Conservation (phyloP, 2,797 vertebrate genomes). For the Prunella strophiata region DNA sequence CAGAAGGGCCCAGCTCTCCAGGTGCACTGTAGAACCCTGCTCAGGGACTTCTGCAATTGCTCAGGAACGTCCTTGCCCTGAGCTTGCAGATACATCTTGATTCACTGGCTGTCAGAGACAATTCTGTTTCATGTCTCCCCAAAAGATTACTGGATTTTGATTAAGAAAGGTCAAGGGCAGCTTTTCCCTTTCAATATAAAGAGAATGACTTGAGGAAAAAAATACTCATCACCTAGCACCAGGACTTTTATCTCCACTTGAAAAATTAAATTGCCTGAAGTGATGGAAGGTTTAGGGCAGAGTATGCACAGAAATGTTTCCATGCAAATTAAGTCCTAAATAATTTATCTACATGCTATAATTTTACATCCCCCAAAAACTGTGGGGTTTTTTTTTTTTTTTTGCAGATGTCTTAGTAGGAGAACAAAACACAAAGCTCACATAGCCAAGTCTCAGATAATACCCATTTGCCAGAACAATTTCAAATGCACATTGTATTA, state of each 20-base stretch:
- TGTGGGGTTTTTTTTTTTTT: background rate
- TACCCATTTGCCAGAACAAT: background rate
- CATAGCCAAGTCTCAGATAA: background rate
- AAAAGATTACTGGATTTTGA: slow-evolving; percentile 58
- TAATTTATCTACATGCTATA: background rate
- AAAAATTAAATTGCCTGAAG: slow-evolving; percentile 24
- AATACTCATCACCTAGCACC: slow-evolving; percentile 4
- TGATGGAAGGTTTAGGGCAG: background rate
- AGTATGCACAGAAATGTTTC: background rate
- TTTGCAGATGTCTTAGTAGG: background rate
- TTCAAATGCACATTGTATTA: slow-evolving; percentile 17
- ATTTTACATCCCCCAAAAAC: background rate
- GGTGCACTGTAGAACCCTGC: background rate
- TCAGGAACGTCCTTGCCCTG: background rate
- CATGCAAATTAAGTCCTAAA: background rate
- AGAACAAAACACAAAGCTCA: background rate
- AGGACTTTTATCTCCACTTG: background rate
- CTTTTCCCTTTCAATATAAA: background rate
- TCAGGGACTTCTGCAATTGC: background rate
- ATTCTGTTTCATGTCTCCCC: background rate
- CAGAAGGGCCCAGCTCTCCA: background rate
- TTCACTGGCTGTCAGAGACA: slow-evolving; percentile 36
- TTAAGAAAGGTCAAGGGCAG: slow-evolving; percentile 47
- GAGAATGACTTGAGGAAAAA: background rate
- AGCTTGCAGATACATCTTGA: background rate